A percentile compares a stretch with the other conserved stretches of the same genome.
These are phyloP conservation scores for Gasteruption jaculator DNA, from an alignment of 2,888 invertebrate genomes.

Conservation along the genomic window DNA sequence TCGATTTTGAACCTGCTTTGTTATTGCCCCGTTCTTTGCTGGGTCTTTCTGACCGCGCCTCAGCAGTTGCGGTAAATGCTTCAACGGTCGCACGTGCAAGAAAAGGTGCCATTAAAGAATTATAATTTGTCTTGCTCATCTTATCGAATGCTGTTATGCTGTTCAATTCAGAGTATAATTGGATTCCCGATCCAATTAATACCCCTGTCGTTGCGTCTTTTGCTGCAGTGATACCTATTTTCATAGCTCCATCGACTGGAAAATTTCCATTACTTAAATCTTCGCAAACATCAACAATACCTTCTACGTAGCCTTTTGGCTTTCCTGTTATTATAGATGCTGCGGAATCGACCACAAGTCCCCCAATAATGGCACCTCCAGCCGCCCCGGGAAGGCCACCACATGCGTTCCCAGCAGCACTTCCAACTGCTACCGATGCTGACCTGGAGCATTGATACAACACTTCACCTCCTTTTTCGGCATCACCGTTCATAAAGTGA, in stretches of 20 bases:
- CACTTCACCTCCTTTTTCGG: constrained; percentile 6
- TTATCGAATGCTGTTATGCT: too few species aligned
- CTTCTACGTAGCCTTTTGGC: too few species aligned
- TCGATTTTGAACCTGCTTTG: too few species aligned
- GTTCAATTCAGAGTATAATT: too few species aligned
- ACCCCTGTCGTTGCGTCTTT: background rate
- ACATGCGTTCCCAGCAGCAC: background rate
- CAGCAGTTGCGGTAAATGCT: too few species aligned
- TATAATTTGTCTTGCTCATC: too few species aligned
- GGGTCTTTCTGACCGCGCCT: too few species aligned
- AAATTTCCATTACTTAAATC: background rate
- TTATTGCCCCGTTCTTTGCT: too few species aligned
- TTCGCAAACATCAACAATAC: too few species aligned
- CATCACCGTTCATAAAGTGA: constrained; percentile 9
- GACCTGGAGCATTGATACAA: constrained; percentile 4
- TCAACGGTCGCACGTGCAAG: too few species aligned
- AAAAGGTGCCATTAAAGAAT: too few species aligned
- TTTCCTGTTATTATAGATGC: background rate
- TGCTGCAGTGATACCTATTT: background rate
- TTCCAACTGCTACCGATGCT: background rate
- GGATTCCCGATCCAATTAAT: too few species aligned
- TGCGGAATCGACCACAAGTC: background rate
- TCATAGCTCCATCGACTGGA: background rate
- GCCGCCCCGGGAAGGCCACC: background rate
- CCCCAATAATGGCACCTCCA: background rate